These are phyloP conservation scores for Aphodius sticticus DNA, from an alignment of 2,888 invertebrate species.

Conservation along the genomic window DNA sequence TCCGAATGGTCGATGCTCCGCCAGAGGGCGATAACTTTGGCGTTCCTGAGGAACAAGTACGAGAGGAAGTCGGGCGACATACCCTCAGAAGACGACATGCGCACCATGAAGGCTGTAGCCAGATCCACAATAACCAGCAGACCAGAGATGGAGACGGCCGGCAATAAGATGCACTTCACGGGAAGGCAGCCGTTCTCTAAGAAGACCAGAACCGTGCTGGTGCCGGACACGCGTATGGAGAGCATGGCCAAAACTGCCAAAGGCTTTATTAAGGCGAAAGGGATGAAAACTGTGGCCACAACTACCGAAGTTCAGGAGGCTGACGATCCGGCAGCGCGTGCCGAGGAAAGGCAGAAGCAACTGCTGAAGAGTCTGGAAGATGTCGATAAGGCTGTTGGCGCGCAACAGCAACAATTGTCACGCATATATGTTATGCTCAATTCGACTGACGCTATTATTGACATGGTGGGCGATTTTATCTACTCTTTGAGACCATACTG, in stretches of 20 bases:
- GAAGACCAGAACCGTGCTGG: background rate
- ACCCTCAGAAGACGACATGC: background rate
- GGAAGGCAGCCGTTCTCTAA: background rate
- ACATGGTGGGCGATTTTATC: background rate
- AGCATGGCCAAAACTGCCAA: background rate
- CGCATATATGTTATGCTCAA: background rate
- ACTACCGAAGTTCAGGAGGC: background rate
- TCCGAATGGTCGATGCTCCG: background rate
- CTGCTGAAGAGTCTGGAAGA: background rate
- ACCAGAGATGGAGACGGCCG: background rate
- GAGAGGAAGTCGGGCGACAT: background rate
- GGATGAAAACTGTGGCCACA: background rate
- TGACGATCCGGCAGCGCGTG: background rate
- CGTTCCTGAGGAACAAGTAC: conserved; percentile 14
- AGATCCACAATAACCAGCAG: background rate
- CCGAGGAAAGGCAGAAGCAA: background rate
- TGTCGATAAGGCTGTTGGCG: background rate
- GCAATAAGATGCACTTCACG: conserved; percentile 8
- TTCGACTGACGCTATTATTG: background rate
- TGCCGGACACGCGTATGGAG: background rate
- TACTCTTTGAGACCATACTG: background rate
- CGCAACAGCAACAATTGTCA: background rate
- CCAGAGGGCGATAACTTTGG: background rate
- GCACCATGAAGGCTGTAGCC: background rate
- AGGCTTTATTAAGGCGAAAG: background rate